These are phyloP conservation scores for Ferrisia virgata DNA, from an alignment of 2,888 invertebrate genomes.

Conservation along the genomic window DNA sequence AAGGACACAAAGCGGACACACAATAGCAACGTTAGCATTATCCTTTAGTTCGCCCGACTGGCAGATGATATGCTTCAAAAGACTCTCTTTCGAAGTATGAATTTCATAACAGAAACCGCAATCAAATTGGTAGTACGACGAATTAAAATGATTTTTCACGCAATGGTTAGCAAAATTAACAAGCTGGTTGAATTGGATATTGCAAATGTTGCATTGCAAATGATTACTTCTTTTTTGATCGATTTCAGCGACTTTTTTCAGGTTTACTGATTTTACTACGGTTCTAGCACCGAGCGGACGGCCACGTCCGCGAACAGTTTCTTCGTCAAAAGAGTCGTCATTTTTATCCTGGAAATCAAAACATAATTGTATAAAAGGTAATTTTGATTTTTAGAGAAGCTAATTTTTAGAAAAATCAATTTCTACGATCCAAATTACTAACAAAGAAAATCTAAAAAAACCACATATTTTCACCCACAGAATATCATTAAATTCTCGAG, in stretches of 20 bases:
- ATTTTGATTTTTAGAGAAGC: background rate
- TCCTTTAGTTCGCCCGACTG: constrained; percentile 11
- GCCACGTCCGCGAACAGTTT: constrained; percentile 35
- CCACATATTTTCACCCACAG: too few species aligned
- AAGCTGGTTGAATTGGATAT: constrained; percentile 7
- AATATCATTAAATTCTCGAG: too few species aligned
- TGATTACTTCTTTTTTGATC: constrained; percentile 31
- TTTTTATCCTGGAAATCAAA: background rate
- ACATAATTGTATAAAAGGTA: background rate
- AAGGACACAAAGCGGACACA: constrained; percentile 33
- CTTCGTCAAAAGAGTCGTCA: background rate
- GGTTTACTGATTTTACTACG: constrained; percentile 32
- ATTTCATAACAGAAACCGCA: constrained; percentile 41
- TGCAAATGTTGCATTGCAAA: constrained; percentile 37
- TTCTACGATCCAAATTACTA: background rate
- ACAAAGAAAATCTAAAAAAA: too few species aligned
- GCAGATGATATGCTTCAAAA: constrained; percentile 9
- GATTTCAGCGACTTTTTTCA: constrained; percentile 34
- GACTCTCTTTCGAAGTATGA: constrained; percentile 26
- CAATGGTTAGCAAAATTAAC: constrained; percentile 39
- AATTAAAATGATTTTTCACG: constrained; percentile 27
- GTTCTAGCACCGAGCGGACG: constrained; percentile 39
- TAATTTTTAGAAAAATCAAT: background rate
- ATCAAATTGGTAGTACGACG: constrained; percentile 27
- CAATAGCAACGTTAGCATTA: background rate